phyloP scores from a whole-genome alignment of 92 coral and sea anemone species.

The Isaurus tuberculatus region DNA sequence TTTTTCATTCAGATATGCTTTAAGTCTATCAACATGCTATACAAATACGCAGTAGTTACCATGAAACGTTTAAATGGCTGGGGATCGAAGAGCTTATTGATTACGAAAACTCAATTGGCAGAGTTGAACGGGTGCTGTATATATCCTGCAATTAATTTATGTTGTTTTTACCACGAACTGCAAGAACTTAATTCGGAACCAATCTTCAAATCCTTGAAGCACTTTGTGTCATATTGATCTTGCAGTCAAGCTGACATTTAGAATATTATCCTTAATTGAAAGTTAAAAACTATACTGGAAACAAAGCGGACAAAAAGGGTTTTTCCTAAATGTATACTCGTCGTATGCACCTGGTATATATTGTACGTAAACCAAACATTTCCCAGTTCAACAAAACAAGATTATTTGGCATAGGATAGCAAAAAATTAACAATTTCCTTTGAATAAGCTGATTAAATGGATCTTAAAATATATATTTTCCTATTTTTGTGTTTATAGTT shows the following conservation, averaged over 20 bases:
- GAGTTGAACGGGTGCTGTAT: background rate
- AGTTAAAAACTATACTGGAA: background rate
- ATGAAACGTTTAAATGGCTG: background rate
- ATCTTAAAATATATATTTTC: too few relatives aligned
- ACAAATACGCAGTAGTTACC: constrained; percentile 11
- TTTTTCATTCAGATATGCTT: background rate
- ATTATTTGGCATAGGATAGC: too few relatives aligned
- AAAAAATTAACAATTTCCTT: too few relatives aligned
- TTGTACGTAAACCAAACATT: too few relatives aligned
- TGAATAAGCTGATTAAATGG: too few relatives aligned
- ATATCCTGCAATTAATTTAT: background rate
- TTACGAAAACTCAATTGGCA: background rate
- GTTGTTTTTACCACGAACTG: background rate
- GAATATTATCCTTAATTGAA: background rate
- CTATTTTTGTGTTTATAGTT: too few relatives aligned
- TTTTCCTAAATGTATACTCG: too few relatives aligned
- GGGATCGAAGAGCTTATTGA: background rate
- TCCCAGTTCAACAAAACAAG: too few relatives aligned
- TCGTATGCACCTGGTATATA: too few relatives aligned
- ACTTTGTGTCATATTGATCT: background rate
- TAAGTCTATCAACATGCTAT: background rate
- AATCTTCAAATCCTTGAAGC: background rate
- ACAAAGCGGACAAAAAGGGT: background rate
- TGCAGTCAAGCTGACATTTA: background rate
- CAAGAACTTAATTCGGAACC: background rate